Evolutionary conservation across 2,113 vertebrate species (phyloP), one percentile per base, ranked within the genome.

Genomic region (Mixornis gularis): DNA sequence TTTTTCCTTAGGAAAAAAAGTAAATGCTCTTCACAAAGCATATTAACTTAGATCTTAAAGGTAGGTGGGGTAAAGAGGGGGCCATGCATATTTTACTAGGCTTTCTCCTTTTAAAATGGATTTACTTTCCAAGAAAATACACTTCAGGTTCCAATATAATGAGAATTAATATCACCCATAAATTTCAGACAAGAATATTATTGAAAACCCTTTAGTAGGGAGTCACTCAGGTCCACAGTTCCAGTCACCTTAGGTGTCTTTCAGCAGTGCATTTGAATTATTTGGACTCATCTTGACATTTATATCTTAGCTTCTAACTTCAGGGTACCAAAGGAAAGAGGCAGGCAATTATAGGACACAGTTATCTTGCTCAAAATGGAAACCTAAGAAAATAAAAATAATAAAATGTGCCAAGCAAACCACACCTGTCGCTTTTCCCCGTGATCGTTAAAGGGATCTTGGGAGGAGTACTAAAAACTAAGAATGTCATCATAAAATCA

Each of bases 61-160:
- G 8, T 0, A 1, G 10, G 8, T 60, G 7, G 11, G 5, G 9
- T 68, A 14, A 59, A 29, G 32, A 53, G 7, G 3, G 4, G 48
- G 6, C 3, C 32, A 5, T 29, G 14, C 19, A 12, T 58, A 22
- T 63, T 84, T 79, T 77, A 55, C 15, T 71, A 43, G 44, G 9
- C 12, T 89, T 69, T 76, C 3, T 59, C 12, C 7, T 72, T 89
- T 58, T 44, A 44, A 44, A 85, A 66, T 44, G 2, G 5, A 29
- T 90, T 87, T 70, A 6, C 9, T 78, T 49, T 49, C 9, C 38
- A 78, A 80, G 24, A 69, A 87, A 71, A 70, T 34, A 68, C 2
- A 41, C 30, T 72, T 64, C 6, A 72, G 8, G 6, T 56, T 44
- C 18, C 27, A 55, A 27, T 36, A 19, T 40, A 72, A 34, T 68